phyloP scores from a whole-genome alignment of 1,140 invertebrate genomes.

The Drosophila nasuta region DNA sequence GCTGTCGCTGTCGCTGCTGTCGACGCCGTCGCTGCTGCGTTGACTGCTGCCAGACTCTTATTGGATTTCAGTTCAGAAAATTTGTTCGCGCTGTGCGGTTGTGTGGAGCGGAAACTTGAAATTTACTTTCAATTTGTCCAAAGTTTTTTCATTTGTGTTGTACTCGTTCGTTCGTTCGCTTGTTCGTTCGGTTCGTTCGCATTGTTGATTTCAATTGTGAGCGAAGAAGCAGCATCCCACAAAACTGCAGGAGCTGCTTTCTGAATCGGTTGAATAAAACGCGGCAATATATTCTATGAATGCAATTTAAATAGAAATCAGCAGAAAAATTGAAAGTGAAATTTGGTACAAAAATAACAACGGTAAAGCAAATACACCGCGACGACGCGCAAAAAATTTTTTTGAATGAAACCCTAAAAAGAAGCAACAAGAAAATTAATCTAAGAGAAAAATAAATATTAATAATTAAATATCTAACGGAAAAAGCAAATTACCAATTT shows the following conservation, averaged over 20 bases:
- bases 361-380: slow-evolving; percentile 72
- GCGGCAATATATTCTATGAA: slow-evolving; percentile 37
- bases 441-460: slow-evolving; percentile 27
- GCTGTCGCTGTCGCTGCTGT: slow-evolving; percentile 55
- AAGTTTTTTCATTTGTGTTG: slow-evolving; percentile 63
- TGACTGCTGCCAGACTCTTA: slow-evolving; percentile 41
- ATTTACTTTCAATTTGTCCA: slow-evolving; percentile 68
- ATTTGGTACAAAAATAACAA: slow-evolving; percentile 56
- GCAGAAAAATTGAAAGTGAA: slow-evolving; percentile 73
- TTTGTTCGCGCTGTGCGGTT: slow-evolving; percentile 71
- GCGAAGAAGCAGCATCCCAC: slow-evolving; percentile 40
- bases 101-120: slow-evolving; percentile 69
- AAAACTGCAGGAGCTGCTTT: slow-evolving; percentile 42
- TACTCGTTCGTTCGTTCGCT: slow-evolving; percentile 54
- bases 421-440: slow-evolving; percentile 39
- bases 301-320: slow-evolving; percentile 43
- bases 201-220: slow-evolving; percentile 68
- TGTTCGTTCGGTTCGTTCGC: slow-evolving; percentile 42
- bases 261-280: slow-evolving; percentile 35
- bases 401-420: slow-evolving; percentile 67
- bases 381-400: slow-evolving; percentile 54
- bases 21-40: slow-evolving; percentile 42
- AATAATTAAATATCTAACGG: slow-evolving; percentile 45
- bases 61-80: slow-evolving; percentile 69
- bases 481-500: slow-evolving; percentile 43